These are phyloP conservation scores for Noctilio leporinus DNA, from an alignment of 2,113 vertebrate species.

Conservation along the genomic window DNA sequence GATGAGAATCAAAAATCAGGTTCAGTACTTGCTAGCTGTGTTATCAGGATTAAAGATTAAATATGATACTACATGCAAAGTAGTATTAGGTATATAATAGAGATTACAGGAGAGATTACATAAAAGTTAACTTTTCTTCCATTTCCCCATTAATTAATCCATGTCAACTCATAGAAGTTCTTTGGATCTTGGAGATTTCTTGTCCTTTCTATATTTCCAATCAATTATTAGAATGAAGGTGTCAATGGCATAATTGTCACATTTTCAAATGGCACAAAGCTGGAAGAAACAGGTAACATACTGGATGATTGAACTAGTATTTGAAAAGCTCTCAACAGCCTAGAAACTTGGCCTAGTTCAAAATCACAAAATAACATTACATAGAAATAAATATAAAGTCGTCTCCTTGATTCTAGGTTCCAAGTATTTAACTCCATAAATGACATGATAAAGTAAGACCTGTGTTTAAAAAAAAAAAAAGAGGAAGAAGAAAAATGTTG, in stretches of 20 bases:
- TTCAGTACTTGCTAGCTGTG: neutral
- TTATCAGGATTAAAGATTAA: neutral
- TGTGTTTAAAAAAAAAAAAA: neutral
- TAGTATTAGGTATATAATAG: neutral
- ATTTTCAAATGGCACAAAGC: neutral
- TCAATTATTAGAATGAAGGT: neutral
- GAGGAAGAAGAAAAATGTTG: neutral
- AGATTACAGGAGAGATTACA: neutral
- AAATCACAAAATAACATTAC: slow-evolving; percentile 8
- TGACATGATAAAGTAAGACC: neutral
- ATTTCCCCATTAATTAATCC: neutral
- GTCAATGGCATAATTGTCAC: neutral
- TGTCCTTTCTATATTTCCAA: neutral
- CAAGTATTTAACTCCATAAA: slow-evolving; percentile 21
- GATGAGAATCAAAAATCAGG: neutral
- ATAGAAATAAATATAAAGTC: neutral
- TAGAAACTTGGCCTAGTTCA: neutral
- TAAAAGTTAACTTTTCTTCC: slow-evolving; percentile 9
- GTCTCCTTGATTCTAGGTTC: neutral
- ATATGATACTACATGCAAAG: neutral
- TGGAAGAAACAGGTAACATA: neutral
- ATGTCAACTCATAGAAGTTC: neutral
- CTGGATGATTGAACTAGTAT: neutral
- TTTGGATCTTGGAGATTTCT: neutral
- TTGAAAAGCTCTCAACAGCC: neutral